Percentiles rank a stretch among this genome's conserved stretches.
Evolutionary conservation across 2,888 invertebrate species (phyloP).

Genomic region (Caenorhabditis sp.): DNA sequence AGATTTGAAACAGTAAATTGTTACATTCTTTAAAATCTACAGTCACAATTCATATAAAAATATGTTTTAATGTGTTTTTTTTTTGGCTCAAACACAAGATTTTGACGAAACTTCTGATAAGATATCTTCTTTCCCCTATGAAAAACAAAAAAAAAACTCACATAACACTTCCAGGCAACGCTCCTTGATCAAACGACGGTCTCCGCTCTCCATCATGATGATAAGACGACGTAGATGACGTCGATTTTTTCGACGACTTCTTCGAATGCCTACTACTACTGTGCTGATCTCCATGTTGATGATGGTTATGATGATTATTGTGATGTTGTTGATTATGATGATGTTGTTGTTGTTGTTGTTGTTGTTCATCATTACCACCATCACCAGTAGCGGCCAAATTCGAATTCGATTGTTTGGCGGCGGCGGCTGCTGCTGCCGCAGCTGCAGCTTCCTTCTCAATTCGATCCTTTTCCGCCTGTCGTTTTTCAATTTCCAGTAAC

Average conservation of each 20-base stretch:
- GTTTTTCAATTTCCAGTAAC: constrained; percentile 32
- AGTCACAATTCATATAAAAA: no score
- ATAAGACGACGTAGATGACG: background rate
- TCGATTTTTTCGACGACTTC: background rate
- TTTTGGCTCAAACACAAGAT: no score
- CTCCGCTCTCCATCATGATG: background rate
- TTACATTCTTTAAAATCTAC: no score
- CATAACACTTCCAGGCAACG: constrained; percentile 26
- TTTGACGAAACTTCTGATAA: no score
- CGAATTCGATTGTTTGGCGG: background rate
- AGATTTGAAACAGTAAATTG: no score
- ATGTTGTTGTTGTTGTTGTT: background rate
- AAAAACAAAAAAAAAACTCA: constrained; percentile 9
- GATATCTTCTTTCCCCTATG: no score
- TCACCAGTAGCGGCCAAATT: background rate
- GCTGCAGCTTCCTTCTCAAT: background rate
- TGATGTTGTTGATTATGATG: background rate
- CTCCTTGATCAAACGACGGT: constrained; percentile 27
- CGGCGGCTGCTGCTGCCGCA: background rate
- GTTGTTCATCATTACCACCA: background rate
- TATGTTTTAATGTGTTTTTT: no score
- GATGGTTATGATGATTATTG: background rate
- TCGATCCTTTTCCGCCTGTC: constrained; percentile 21
- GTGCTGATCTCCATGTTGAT: constrained; percentile 8
- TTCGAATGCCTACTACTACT: background rate